Percentiles rank a stretch among this genome's conserved stretches.
Conservation (phyloP, 1,140 invertebrate genomes). For the Mya arenaria region DNA sequence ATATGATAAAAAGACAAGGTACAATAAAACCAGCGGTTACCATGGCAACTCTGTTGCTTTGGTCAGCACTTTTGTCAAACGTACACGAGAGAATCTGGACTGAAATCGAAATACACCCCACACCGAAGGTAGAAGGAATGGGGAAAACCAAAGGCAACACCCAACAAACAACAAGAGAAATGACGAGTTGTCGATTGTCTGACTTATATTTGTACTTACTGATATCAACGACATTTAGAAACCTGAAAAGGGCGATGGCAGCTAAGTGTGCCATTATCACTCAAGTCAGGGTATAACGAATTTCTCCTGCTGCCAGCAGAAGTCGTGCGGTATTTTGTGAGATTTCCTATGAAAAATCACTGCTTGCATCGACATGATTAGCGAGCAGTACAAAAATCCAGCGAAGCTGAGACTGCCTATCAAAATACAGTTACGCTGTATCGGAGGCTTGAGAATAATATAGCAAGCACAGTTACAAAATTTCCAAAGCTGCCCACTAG, state of each 20-base stretch:
- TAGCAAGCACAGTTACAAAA: not conserved
- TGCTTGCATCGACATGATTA: not conserved
- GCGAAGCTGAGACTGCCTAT: not conserved
- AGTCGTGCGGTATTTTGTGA: not conserved
- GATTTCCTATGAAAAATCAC: not conserved
- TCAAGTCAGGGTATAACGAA: not conserved
- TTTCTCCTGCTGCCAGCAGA: not conserved
- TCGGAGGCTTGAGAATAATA: not conserved
- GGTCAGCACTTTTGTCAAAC: not conserved
- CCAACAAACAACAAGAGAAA: not conserved
- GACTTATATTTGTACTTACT: not conserved
- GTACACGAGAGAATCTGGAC: not conserved
- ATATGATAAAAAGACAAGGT: not conserved
- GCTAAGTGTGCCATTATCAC: not conserved
- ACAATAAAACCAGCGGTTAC: not conserved
- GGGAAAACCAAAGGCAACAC: not conserved
- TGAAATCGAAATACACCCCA: not conserved
- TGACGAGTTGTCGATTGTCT: not conserved
- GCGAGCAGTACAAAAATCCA: not conserved
- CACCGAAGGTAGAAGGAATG: not conserved
- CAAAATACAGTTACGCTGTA: not conserved
- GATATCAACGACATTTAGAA: not conserved
- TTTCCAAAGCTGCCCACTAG: not conserved
- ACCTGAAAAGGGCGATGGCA: not conserved
- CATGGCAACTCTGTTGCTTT: not conserved